A percentile compares a stretch with the other conserved stretches of the same genome.
Evolutionary conservation across 1,140 invertebrate species (phyloP).

Genomic region (Drosophila erecta): DNA sequence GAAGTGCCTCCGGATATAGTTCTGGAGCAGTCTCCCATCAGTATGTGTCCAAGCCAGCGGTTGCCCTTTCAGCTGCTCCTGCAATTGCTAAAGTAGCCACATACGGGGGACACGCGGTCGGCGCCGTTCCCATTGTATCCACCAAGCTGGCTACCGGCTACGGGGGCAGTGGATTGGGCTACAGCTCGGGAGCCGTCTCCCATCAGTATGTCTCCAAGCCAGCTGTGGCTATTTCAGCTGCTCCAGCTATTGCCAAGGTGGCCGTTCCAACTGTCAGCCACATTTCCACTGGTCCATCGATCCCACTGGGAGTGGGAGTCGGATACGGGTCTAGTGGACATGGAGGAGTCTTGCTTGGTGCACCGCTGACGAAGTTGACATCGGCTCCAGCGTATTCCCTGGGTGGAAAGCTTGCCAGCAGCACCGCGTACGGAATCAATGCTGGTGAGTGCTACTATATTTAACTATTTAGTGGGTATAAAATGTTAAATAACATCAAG

Average conservation of each 20-base stretch:
- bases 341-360: slow-evolving; percentile 13
- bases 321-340: slow-evolving; percentile 45
- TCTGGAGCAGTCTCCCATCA: slow-evolving; percentile 67
- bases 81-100: slow-evolving; percentile 40
- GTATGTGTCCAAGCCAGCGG: slow-evolving; percentile 65
- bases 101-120: slow-evolving; percentile 41
- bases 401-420: slow-evolving; percentile 43
- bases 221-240: slow-evolving; percentile 37
- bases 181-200: slow-evolving; percentile 48
- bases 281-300: neutral
- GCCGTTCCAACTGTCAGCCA: neutral
- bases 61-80: slow-evolving; percentile 47
- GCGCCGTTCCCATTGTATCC: slow-evolving; percentile 6
- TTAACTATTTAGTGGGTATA: neutral
- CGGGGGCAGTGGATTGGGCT: slow-evolving; percentile 23
- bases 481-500: neutral
- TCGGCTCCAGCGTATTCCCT: slow-evolving; percentile 38
- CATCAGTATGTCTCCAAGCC: slow-evolving; percentile 65
- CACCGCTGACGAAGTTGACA: slow-evolving; percentile 44
- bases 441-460: slow-evolving; percentile 26
- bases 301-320: slow-evolving; percentile 10
- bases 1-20: slow-evolving; percentile 32
- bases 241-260: slow-evolving; percentile 48
- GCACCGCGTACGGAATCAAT: slow-evolving; percentile 56
- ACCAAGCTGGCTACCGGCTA: slow-evolving; percentile 45